These are phyloP conservation scores for Ginglymostoma cirratum DNA, from an alignment of 2,113 vertebrate species.

Conservation along the genomic window DNA sequence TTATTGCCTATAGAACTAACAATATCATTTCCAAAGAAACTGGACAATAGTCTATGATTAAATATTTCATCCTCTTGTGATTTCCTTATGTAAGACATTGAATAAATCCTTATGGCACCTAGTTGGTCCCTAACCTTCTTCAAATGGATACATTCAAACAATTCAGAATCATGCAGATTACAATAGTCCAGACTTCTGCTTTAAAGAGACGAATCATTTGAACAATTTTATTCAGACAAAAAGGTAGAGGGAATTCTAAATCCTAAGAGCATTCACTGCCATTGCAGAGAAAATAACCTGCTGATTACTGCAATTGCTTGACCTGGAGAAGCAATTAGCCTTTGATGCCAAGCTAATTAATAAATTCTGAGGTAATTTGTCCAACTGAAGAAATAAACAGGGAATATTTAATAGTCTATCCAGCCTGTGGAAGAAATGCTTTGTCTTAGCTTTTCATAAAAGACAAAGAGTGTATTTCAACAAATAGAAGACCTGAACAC, in stretches of 20 bases:
- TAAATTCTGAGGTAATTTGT: not conserved
- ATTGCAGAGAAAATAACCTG: not conserved
- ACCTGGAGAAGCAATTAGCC: slow-evolving; percentile 1
- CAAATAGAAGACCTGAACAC: not conserved
- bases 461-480: not conserved
- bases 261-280: not conserved
- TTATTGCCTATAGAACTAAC: not conserved
- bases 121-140: not conserved
- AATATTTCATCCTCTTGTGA: not conserved
- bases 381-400: not conserved
- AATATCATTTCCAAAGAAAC: not conserved
- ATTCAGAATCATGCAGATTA: not conserved
- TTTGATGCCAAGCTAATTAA: no score
- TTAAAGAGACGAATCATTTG: not conserved
- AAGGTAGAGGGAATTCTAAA: not conserved
- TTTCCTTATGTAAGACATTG: not conserved
- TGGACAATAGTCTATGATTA: not conserved
- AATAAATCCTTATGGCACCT: not conserved
- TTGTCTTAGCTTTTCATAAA: slow-evolving; percentile 2
- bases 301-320: not conserved
- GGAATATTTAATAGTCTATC: not conserved
- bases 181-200: not conserved
- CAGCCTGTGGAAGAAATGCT: not conserved
- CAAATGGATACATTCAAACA: not conserved
- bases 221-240: not conserved